Conservation (phyloP, 2,888 invertebrate species). For the Acanthoscelides obtectus region DNA sequence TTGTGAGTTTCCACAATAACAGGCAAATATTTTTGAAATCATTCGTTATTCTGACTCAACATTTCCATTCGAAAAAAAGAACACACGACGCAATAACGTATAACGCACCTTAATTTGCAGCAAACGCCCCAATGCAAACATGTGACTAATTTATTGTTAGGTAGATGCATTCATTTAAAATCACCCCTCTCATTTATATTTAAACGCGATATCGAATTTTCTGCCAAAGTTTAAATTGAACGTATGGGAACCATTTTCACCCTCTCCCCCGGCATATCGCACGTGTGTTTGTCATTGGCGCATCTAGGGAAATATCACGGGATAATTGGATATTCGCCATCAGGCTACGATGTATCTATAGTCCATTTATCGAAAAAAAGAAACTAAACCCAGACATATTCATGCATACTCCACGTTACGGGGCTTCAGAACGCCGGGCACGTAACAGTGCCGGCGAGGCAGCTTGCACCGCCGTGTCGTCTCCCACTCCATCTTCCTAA, state of each 20-base stretch:
- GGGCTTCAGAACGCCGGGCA: no score
- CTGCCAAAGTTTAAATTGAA: background rate
- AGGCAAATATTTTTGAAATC: no score
- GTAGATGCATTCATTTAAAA: background rate
- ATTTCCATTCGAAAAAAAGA: no score
- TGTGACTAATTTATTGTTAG: background rate
- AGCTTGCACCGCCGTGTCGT: no score
- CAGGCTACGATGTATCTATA: background rate
- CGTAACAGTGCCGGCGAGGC: no score
- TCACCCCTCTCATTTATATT: background rate
- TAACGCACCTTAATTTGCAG: background rate
- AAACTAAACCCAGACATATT: no score
- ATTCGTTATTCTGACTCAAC: no score
- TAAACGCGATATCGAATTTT: background rate
- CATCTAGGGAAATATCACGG: background rate
- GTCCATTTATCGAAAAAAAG: no score
- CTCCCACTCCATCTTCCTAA: no score
- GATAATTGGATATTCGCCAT: background rate
- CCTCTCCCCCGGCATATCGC: background rate
- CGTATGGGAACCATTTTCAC: background rate
- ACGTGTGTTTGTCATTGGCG: background rate
- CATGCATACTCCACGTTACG: no score
- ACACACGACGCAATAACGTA: no score
- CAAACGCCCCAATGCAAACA: background rate
- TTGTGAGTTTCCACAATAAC: no score